These are phyloP conservation scores for Drosophila oshimai DNA, from an alignment of 1,140 invertebrate genomes.

Conservation along the genomic window DNA sequence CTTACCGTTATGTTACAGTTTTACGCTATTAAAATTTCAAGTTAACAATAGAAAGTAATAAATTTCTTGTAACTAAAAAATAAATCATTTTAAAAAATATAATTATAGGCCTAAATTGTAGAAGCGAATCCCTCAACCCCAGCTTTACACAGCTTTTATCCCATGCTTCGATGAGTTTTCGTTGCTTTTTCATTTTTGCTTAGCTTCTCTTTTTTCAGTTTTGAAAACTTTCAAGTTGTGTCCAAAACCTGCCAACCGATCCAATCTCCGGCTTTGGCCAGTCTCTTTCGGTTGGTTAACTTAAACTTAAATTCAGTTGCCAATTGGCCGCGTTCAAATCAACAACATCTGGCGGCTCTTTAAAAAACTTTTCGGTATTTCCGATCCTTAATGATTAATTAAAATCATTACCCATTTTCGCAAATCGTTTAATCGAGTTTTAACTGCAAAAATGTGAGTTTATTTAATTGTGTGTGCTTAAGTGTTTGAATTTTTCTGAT, in stretches of 20 bases:
- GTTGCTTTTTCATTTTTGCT: conserved; percentile 24
- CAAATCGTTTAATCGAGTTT: background rate
- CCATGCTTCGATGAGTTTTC: conserved; percentile 54
- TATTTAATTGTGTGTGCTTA: too few relatives aligned
- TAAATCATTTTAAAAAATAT: background rate
- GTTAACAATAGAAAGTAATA: background rate
- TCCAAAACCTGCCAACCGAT: conserved; percentile 31
- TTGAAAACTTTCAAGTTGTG: conserved; percentile 62
- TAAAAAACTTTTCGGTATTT: background rate
- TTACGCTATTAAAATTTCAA: too few relatives aligned
- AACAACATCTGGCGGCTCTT: conserved; percentile 50
- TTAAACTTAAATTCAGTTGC: conserved; percentile 54
- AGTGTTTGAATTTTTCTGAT: background rate
- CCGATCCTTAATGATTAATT: background rate
- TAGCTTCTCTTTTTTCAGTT: conserved; percentile 31
- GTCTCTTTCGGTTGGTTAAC: conserved; percentile 20
- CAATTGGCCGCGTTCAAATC: conserved; percentile 58
- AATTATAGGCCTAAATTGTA: conserved; percentile 4
- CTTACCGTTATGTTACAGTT: too few relatives aligned
- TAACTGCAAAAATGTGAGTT: conserved; percentile 40
- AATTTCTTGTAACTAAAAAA: background rate
- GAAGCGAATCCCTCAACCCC: conserved; percentile 19
- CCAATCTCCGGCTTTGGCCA: conserved; percentile 26
- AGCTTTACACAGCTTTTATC: conserved; percentile 30
- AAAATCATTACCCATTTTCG: background rate